phyloP scores from a whole-genome alignment of 2,888 invertebrate genomes.

The Thumatha senex region DNA sequence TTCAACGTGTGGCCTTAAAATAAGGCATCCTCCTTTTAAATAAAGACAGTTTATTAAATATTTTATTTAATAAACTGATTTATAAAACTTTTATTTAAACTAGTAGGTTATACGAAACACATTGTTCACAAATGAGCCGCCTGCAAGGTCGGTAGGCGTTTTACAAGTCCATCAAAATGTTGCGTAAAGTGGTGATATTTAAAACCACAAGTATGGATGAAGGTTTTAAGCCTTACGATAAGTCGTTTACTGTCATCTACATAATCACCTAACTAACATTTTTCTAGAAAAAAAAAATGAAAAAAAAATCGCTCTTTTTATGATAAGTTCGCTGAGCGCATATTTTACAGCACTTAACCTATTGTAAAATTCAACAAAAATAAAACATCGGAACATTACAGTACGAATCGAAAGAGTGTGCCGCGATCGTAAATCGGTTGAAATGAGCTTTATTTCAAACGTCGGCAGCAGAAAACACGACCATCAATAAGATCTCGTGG shows the following conservation, averaged over 20 bases:
- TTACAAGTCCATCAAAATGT: neutral
- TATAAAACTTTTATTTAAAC: too few species aligned
- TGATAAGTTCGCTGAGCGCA: neutral
- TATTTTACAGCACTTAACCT: slow-evolving; percentile 23
- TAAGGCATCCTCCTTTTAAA: too few species aligned
- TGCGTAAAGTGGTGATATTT: neutral
- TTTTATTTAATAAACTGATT: too few species aligned
- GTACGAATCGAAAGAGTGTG: slow-evolving; percentile 22
- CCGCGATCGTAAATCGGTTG: slow-evolving; percentile 36
- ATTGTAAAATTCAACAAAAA: slow-evolving; percentile 20
- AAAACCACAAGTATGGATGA: neutral
- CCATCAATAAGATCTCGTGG: slow-evolving; percentile 42
- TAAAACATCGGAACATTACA: slow-evolving; percentile 15
- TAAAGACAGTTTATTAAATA: too few species aligned
- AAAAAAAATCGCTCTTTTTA: neutral
- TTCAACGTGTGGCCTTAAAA: too few species aligned
- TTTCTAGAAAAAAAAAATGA: neutral
- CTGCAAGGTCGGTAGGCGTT: neutral
- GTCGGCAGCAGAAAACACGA: slow-evolving; percentile 42
- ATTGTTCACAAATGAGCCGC: neutral
- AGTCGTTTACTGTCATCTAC: neutral
- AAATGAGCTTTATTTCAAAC: slow-evolving; percentile 42
- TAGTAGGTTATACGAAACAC: too few species aligned
- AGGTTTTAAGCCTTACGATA: neutral
- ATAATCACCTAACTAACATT: neutral